Percentiles rank a stretch among this genome's conserved stretches.
Conservation (phyloP, 2,888 invertebrate species). For the Tetragnatha montana region DNA sequence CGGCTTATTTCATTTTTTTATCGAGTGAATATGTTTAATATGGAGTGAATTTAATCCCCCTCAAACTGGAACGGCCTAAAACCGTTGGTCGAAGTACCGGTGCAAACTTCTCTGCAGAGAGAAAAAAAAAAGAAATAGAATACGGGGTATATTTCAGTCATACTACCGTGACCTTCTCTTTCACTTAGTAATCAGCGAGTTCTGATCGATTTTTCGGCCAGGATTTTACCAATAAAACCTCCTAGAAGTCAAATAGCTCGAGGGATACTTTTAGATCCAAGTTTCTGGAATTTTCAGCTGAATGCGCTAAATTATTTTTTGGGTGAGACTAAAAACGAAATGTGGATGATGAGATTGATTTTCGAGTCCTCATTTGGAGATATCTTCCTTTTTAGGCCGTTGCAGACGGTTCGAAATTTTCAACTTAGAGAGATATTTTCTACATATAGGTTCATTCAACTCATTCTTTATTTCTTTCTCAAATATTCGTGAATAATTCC, state of each 20-base stretch:
- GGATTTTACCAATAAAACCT: conserved; percentile 54
- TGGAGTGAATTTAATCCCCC: conserved; percentile 33
- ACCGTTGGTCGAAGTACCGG: conserved; percentile 8
- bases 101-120: conserved; percentile 4
- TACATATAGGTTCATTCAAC: too few relatives aligned
- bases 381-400: not conserved
- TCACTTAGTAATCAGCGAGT: conserved; percentile 38
- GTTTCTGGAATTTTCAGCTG: conserved; percentile 16
- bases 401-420: not conserved
- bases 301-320: conserved; percentile 39
- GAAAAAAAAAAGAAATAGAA: conserved; percentile 39
- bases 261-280: conserved; percentile 23
- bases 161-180: conserved; percentile 45
- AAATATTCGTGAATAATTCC: too few relatives aligned
- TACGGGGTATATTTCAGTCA: conserved; percentile 48
- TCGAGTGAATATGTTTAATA: conserved; percentile 27
- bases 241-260: conserved; percentile 31
- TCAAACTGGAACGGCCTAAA: conserved; percentile 5
- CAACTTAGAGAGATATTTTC: too few relatives aligned
- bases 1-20: conserved; percentile 25
- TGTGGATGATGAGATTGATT: not conserved
- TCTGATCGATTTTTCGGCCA: conserved; percentile 25
- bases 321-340: not conserved
- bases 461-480: too few relatives aligned
- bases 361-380: not conserved